Percentiles rank a stretch among this genome's conserved stretches.
phyloP scores from a whole-genome alignment of 2,888 invertebrate genomes.

The Dasypolia templi region DNA sequence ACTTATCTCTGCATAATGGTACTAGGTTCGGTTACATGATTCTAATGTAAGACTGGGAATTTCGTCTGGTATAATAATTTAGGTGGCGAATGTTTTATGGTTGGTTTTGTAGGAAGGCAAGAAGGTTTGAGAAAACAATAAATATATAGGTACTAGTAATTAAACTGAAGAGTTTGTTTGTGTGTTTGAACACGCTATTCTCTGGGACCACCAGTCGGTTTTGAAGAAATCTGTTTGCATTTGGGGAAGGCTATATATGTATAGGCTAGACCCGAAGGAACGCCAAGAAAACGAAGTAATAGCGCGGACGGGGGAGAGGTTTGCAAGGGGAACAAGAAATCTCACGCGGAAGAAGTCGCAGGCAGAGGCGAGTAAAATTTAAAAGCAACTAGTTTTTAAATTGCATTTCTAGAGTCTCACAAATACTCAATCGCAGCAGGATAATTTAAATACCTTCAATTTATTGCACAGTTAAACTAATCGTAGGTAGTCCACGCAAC shows the following conservation, averaged over 20 bases:
- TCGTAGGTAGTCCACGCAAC: neutral
- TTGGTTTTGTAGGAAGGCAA: neutral
- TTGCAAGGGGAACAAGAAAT: too few relatives aligned
- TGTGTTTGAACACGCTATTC: too few relatives aligned
- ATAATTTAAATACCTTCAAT: neutral
- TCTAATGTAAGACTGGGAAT: conserved; percentile 66
- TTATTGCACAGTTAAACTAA: neutral
- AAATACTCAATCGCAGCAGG: neutral
- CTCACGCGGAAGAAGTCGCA: too few relatives aligned
- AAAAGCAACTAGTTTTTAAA: neutral
- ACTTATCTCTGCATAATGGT: conserved; percentile 83
- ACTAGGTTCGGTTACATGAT: conserved; percentile 79
- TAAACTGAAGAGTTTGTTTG: too few relatives aligned
- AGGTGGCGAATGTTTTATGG: conserved; percentile 18
- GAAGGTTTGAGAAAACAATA: neutral
- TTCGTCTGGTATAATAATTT: conserved; percentile 38
- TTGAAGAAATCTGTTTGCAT: too few relatives aligned
- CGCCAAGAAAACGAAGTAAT: too few relatives aligned
- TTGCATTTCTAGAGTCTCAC: neutral
- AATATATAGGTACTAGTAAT: too few relatives aligned
- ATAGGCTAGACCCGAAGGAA: too few relatives aligned
- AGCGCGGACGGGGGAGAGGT: too few relatives aligned
- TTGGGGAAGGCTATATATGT: too few relatives aligned
- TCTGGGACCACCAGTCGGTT: too few relatives aligned
- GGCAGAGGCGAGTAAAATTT: too few relatives aligned